phyloP scores from a whole-genome alignment of 2,888 invertebrate genomes.

The Malthinus flaveolus region DNA sequence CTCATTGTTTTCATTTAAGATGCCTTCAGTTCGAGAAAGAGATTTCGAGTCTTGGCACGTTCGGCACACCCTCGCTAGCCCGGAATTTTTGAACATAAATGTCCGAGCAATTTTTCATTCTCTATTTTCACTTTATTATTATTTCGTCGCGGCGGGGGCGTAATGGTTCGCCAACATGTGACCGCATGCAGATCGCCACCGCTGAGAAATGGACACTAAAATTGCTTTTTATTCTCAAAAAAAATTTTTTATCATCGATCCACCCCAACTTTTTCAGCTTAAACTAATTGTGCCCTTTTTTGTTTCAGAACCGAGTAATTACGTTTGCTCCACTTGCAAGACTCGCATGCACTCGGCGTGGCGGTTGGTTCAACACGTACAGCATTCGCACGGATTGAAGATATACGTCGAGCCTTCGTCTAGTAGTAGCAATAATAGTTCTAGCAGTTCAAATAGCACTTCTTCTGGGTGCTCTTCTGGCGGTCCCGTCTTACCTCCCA shows the following conservation, averaged over 20 bases:
- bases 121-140: slow-evolving; percentile 56
- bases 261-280: slow-evolving; percentile 6
- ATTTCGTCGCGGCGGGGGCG: slow-evolving; percentile 46
- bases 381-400: slow-evolving; percentile 90
- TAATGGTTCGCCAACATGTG: slow-evolving; percentile 53
- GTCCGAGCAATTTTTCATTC: slow-evolving; percentile 57
- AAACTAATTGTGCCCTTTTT: slow-evolving; percentile 32
- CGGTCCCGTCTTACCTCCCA: slow-evolving; percentile 60
- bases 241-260: slow-evolving; percentile 15
- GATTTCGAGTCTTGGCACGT: slow-evolving; percentile 50
- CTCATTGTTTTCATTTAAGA: slow-evolving; percentile 42
- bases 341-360: slow-evolving; percentile 92
- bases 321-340: slow-evolving; percentile 93
- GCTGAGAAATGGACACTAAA: slow-evolving; percentile 44
- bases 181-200: slow-evolving; percentile 51
- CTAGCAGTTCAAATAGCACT: slow-evolving; percentile 59
- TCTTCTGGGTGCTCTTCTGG: slow-evolving; percentile 58
- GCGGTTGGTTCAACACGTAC: slow-evolving; percentile 93
- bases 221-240: slow-evolving; percentile 37
- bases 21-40: slow-evolving; percentile 23
- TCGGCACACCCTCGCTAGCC: slow-evolving; percentile 49
- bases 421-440: slow-evolving; percentile 57
- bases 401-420: slow-evolving; percentile 78
- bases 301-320: slow-evolving; percentile 89
- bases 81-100: slow-evolving; percentile 50